Base-by-base conservation (phyloP, 2,113 vertebrate genomes). In the Apaloderma vittatum region DNA sequence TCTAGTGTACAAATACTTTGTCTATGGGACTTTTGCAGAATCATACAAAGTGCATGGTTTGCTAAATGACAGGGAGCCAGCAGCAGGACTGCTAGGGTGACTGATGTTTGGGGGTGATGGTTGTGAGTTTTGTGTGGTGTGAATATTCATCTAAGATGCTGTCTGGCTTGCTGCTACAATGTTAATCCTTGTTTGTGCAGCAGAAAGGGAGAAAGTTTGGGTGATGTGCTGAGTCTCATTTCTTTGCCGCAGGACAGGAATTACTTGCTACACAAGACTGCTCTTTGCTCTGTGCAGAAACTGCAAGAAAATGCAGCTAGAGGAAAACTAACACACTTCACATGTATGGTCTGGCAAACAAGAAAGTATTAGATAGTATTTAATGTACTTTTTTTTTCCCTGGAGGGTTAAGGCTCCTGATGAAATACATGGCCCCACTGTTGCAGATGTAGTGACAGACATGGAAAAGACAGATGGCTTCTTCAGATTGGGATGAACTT, bases 41-140 rank as follows among this genome's bases (percentile, higher is more conserved):
- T 55, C 8, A 0, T 7, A 3, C 3, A 59, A 58, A 77, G 14
- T 19, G 16, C 0, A 0, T 26, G 32, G 19, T 37, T 62, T 63
- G n/a, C n/a, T 16, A 15, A 13, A 34, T 22, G 34, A 20, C 23
- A 26, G 30, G 49, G 54, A 49, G 15, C 27, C 3, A 1, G 54
- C 65, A 78, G 51, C 14, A 23, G 52, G 23, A n/a, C 48, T 57
- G 34, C 40, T 40, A 40, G 40, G 40, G 40, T 32, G 51, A 18
- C 5, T 30, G 17, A 26, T 22, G 21, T 19, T 45, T 30, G 32
- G 13, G 0, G 8, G 27, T 5, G 21, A 34, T 11, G 26, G 26
- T 17, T 77, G 15, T 2, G 26, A 73, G 14, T 34, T 93, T 20
- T 68, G 37, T 24, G 57, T 52, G 43, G 7, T 20, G 27, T 29